phyloP scores from a whole-genome alignment of 2,888 invertebrate genomes.

The Timandra comae region DNA sequence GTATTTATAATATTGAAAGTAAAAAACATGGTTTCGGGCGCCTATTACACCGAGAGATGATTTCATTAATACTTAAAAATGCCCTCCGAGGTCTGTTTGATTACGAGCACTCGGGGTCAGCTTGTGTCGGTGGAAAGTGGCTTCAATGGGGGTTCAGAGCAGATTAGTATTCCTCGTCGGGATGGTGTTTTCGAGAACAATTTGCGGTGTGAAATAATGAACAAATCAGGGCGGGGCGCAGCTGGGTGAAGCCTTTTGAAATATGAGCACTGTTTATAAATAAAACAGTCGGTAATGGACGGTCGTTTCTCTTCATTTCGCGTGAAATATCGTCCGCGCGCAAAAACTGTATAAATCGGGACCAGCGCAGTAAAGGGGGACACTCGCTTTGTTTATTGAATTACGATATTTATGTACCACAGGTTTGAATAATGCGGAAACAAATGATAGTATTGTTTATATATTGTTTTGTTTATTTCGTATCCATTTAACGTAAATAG shows the following conservation, averaged over 20 bases:
- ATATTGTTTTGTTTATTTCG: no score
- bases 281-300: constrained; percentile 46
- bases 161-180: constrained; percentile 9
- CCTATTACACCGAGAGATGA: constrained; percentile 44
- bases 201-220: constrained; percentile 24
- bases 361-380: neutral
- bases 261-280: constrained; percentile 50
- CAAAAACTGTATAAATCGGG: constrained; percentile 10
- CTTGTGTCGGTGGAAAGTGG: constrained; percentile 28
- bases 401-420: no score
- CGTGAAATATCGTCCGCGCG: constrained; percentile 28
- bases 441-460: no score
- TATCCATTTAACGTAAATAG: no score
- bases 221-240: constrained; percentile 26
- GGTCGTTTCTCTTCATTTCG: constrained; percentile 47
- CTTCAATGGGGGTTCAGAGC: constrained; percentile 16
- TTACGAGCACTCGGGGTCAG: constrained; percentile 41
- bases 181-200: constrained; percentile 10
- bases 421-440: no score
- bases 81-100: constrained; percentile 34
- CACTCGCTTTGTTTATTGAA: no score
- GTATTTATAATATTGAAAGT: constrained; percentile 23
- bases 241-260: constrained; percentile 27
- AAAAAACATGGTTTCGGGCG: constrained; percentile 23
- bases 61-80: constrained; percentile 51